phyloP scores from a whole-genome alignment of 1,140 invertebrate genomes.

The Ooceraea biroi region DNA sequence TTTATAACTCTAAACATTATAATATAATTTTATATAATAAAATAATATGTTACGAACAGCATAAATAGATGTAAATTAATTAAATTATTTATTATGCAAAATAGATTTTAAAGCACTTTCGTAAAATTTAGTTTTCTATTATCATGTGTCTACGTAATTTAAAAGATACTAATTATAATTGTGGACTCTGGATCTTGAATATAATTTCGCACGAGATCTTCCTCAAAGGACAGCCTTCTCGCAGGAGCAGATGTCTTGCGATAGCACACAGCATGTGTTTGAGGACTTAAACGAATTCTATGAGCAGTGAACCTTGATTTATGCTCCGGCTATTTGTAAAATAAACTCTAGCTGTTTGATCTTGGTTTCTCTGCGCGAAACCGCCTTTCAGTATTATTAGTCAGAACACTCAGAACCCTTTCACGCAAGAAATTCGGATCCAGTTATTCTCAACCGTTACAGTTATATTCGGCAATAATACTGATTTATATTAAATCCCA shows the following conservation, averaged over 20 bases:
- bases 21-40: not conserved
- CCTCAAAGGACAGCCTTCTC: not conserved
- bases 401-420: conserved; percentile 2
- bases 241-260: not conserved
- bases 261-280: not conserved
- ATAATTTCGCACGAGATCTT: not conserved
- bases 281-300: conserved; percentile 42
- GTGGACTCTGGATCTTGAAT: conserved; percentile 18
- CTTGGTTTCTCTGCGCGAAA: not conserved
- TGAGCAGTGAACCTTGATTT: conserved; percentile 26
- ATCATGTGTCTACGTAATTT: too few relatives aligned
- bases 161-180: too few relatives aligned
- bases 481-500: not conserved
- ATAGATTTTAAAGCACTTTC: too few relatives aligned
- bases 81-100: too few relatives aligned
- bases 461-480: not conserved
- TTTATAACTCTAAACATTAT: not conserved
- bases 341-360: conserved; percentile 46
- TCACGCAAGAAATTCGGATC: conserved; percentile 3
- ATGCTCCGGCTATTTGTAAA: conserved; percentile 49
- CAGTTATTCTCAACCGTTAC: not conserved
- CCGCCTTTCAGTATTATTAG: conserved; percentile 1
- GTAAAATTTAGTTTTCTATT: too few relatives aligned
- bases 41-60: too few relatives aligned
- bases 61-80: too few relatives aligned